Conservation (phyloP, 2,797 vertebrate species). For the Lates japonicus region DNA sequence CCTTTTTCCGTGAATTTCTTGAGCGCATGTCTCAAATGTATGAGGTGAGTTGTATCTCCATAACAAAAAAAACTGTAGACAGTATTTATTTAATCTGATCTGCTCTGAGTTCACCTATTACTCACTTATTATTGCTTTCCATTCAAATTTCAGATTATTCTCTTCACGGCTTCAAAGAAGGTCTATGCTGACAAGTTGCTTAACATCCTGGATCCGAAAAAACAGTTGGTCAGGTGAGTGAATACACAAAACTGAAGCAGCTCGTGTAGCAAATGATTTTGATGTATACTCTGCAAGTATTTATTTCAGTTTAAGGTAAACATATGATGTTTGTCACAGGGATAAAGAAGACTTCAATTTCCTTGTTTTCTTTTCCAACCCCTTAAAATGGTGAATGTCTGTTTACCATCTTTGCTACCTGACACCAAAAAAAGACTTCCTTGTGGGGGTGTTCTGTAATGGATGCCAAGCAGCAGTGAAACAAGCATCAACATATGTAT, state of each 20-base stretch:
- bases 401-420: too few species aligned
- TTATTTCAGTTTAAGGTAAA: not conserved
- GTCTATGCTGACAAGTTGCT: conserved; percentile 99
- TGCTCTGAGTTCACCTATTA: not conserved
- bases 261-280: not conserved
- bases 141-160: conserved; percentile 92
- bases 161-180: conserved; percentile 99
- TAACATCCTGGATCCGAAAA: conserved; percentile 99
- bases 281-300: not conserved
- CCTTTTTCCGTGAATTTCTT: conserved; percentile 98
- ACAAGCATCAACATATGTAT: not conserved
- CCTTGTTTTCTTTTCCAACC: not conserved
- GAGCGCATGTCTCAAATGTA: conserved; percentile 99
- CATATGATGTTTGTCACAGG: not conserved
- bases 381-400: not conserved
- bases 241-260: not conserved
- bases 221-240: conserved; percentile 96
- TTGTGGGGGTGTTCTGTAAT: not conserved
- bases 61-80: conserved; percentile 19
- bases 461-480: not conserved
- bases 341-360: not conserved
- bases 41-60: conserved; percentile 90
- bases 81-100: not conserved
- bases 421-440: not conserved
- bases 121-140: conserved; percentile 5